Conservation (phyloP, 2,113 vertebrate species). For the Hippocampus zosterae region DNA sequence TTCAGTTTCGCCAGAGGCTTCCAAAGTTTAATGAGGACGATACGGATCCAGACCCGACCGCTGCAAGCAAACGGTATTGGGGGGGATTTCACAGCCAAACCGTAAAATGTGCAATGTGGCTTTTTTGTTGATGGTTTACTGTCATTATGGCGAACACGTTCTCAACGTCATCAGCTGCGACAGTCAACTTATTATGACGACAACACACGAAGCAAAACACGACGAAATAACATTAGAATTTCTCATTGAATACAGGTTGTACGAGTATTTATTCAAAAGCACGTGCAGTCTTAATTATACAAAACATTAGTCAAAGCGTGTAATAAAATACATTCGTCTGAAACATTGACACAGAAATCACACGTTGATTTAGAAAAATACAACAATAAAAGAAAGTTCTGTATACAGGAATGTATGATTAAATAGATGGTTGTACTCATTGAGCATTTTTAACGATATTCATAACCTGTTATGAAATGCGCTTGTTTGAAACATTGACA, state of each 20-base stretch:
- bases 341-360: not conserved
- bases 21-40: constrained; percentile 3
- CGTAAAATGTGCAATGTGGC: constrained; percentile 35
- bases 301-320: not conserved
- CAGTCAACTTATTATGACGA: constrained; percentile 61
- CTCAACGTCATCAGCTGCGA: constrained; percentile 57
- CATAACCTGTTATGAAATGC: not conserved
- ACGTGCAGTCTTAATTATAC: constrained; percentile 1
- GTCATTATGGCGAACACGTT: constrained; percentile 75
- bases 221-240: constrained; percentile 1
- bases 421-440: not conserved
- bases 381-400: not conserved
- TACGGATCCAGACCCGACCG: not conserved
- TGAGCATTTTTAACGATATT: not conserved
- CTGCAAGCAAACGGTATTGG: not conserved
- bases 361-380: not conserved
- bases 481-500: not conserved
- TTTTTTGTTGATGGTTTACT: constrained; percentile 64
- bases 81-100: constrained; percentile 11
- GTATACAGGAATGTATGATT: not conserved
- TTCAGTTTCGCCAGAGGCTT: constrained; percentile 10
- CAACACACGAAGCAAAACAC: constrained; percentile 32
- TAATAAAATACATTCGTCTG: not conserved
- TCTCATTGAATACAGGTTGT: not conserved
- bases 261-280: not conserved